These are phyloP conservation scores for Mus caroli DNA, from an alignment of 2,797 vertebrate species.

Conservation along the genomic window DNA sequence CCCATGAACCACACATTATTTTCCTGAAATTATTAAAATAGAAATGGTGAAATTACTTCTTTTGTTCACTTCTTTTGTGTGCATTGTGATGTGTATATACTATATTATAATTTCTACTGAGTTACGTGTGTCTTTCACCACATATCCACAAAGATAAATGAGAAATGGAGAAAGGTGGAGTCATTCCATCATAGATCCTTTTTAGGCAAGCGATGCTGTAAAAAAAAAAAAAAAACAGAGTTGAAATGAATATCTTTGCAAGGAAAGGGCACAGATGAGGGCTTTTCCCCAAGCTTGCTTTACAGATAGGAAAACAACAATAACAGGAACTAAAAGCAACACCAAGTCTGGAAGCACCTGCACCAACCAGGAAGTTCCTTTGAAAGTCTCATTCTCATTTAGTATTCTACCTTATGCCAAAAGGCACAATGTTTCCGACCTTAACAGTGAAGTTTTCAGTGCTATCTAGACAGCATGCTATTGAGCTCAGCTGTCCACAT, in stretches of 20 bases:
- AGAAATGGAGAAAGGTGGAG: background rate
- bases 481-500: background rate
- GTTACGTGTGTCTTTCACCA: background rate
- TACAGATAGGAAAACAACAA: background rate
- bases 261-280: background rate
- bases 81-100: background rate
- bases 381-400: background rate
- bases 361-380: background rate
- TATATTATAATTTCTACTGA: background rate
- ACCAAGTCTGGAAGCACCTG: background rate
- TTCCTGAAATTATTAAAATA: background rate
- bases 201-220: background rate
- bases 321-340: fast-evolving
- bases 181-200: background rate
- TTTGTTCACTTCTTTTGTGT: background rate
- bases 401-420: background rate
- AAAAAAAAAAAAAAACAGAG: background rate
- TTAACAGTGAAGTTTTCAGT: background rate
- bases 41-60: background rate
- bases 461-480: no score
- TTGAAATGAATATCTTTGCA: background rate
- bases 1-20: background rate
- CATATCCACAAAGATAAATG: background rate
- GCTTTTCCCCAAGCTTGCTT: background rate
- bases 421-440: background rate